A percentile compares a stretch with the other conserved stretches of the same genome.
phyloP scores from a whole-genome alignment of 2,888 invertebrate genomes.

The Spisula solida region DNA sequence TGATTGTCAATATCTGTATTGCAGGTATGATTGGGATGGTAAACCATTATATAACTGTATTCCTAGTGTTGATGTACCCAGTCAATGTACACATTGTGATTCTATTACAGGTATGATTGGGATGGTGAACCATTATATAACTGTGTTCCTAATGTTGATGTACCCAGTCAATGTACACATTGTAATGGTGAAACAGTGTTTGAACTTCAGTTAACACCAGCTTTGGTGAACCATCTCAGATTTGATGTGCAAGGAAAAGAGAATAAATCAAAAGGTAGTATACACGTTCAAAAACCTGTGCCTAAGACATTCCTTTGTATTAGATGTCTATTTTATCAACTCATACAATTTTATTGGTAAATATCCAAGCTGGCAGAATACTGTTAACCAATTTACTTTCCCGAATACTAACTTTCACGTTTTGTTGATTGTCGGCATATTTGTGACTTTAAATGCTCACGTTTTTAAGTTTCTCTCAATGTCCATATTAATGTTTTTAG shows the following conservation, averaged over 20 bases:
- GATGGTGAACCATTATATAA: conserved; percentile 89
- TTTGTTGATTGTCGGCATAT: no score
- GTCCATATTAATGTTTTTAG: no score
- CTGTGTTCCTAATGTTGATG: conserved; percentile 86
- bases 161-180: conserved; percentile 90
- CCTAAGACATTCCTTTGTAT: neutral
- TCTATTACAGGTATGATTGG: conserved; percentile 91
- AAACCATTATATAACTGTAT: conserved; percentile 89
- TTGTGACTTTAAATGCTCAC: no score
- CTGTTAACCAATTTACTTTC: no score
- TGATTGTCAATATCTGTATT: no score
- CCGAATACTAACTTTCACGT: no score
- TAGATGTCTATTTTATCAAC: neutral
- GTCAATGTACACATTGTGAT: conserved; percentile 89
- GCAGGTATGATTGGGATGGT: conserved; percentile 93
- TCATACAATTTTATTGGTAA: neutral
- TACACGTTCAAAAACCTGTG: no score
- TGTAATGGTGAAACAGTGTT: conserved; percentile 91
- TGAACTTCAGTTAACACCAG: conserved; percentile 95
- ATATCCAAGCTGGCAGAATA: no score
- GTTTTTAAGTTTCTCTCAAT: no score
- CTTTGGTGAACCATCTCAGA: conserved; percentile 89
- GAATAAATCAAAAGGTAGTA: neutral
- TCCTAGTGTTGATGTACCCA: conserved; percentile 88
- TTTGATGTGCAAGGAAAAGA: neutral